Conservation (phyloP, 2,113 vertebrate genomes). For the Penelope pileata region DNA sequence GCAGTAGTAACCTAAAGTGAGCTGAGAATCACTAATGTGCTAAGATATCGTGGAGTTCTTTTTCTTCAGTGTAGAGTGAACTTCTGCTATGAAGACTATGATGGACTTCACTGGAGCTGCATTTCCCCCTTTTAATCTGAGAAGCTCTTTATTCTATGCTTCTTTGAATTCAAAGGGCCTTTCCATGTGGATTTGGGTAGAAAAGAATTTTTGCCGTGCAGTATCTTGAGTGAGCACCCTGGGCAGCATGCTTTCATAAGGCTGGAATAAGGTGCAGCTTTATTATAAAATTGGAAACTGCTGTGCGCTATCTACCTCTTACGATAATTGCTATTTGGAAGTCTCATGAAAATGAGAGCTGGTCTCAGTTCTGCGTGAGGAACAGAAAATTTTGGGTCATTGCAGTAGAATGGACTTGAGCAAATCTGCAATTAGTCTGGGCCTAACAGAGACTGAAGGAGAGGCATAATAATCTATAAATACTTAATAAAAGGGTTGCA, state of each 20-base stretch:
- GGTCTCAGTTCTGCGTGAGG: neutral
- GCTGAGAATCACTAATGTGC: neutral
- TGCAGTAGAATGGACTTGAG: accelerated
- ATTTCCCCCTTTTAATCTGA: neutral
- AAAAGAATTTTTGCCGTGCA: neutral
- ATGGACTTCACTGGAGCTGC: neutral
- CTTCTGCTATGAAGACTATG: neutral
- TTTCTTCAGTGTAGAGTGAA: neutral
- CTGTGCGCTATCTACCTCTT: neutral
- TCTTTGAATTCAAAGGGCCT: neutral
- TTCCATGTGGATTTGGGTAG: neutral
- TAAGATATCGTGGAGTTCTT: neutral
- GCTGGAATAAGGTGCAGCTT: neutral
- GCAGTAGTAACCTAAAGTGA: neutral
- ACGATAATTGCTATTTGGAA: neutral
- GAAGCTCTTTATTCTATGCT: neutral
- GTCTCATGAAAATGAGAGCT: neutral
- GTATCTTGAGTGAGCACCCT: neutral
- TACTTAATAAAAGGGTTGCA: neutral
- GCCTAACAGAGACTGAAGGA: neutral
- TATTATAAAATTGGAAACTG: neutral
- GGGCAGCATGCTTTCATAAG: neutral
- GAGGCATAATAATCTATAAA: neutral
- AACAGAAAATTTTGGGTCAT: neutral
- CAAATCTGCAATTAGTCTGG: neutral